Evolutionary conservation across 2,888 invertebrate species (phyloP).

Genomic region (Cloeon dipterum): DNA sequence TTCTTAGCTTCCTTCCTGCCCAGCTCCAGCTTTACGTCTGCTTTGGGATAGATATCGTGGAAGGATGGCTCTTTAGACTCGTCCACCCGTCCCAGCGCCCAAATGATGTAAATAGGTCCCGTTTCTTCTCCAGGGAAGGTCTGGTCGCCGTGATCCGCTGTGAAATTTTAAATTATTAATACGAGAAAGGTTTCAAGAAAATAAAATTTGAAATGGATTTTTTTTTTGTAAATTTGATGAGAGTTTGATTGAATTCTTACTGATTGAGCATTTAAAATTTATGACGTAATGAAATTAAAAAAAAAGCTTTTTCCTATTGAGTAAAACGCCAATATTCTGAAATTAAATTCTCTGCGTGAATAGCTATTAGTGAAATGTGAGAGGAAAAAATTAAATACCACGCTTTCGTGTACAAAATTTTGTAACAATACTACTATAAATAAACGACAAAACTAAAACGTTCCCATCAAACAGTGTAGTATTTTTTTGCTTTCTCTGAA

Average conservation of each 20-base stretch:
- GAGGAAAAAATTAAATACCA: too few species aligned
- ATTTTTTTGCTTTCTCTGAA: neutral
- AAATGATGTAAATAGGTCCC: conserved; percentile 38
- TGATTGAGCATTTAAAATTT: too few species aligned
- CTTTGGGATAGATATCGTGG: conserved; percentile 57
- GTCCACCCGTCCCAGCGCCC: conserved; percentile 67
- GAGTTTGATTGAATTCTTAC: too few species aligned
- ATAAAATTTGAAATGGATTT: conserved; percentile 1
- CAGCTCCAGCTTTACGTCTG: conserved; percentile 40
- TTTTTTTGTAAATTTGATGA: too few species aligned
- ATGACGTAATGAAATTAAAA: neutral
- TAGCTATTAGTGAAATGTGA: too few species aligned
- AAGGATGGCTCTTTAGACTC: conserved; percentile 55
- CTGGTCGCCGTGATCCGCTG: conserved; percentile 57
- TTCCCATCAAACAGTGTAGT: neutral
- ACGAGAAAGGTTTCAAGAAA: neutral
- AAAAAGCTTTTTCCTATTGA: too few species aligned
- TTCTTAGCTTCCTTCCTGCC: conserved; percentile 35
- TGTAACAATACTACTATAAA: too few species aligned
- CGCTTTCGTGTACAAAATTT: too few species aligned
- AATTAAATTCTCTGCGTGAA: too few species aligned
- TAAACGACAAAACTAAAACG: neutral
- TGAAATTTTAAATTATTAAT: conserved; percentile 8
- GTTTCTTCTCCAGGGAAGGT: conserved; percentile 32
- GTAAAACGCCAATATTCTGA: too few species aligned